These are phyloP conservation scores for Brenthis hecate DNA, from an alignment of 2,888 invertebrate species.

Conservation along the genomic window DNA sequence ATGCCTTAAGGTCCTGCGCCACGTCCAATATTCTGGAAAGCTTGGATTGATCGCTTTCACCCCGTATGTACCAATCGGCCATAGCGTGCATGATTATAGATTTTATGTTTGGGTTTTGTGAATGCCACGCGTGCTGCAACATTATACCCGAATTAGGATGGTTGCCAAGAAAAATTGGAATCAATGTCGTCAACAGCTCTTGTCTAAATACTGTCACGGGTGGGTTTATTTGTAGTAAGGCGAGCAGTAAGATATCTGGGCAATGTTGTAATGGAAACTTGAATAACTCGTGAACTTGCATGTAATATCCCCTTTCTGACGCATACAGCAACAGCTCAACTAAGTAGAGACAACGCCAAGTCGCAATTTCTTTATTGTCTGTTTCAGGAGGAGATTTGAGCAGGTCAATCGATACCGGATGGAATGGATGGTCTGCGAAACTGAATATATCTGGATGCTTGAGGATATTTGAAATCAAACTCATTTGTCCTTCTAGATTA, in stretches of 20 bases:
- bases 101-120: conserved; percentile 87
- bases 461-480: conserved; percentile 91
- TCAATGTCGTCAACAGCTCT: conserved; percentile 92
- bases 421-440: conserved; percentile 95
- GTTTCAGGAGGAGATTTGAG: conserved; percentile 97
- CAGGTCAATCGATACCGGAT: conserved; percentile 92
- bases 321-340: conserved; percentile 93
- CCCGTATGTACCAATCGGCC: conserved; percentile 97
- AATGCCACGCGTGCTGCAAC: conserved; percentile 97
- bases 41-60: conserved; percentile 96
- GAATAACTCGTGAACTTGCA: conserved; percentile 92
- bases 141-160: conserved; percentile 99
- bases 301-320: conserved; percentile 93
- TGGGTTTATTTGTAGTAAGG: conserved; percentile 92
- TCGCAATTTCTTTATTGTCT: conserved; percentile 95
- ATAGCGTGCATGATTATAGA: conserved; percentile 96
- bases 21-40: conserved; percentile 97
- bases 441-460: conserved; percentile 97
- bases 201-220: conserved; percentile 90
- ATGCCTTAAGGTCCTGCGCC: conserved; percentile 96
- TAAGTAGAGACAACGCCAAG: conserved; percentile 96
- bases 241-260: conserved; percentile 95
- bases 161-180: conserved; percentile 96
- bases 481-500: conserved; percentile 95
- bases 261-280: conserved; percentile 96